Conservation (phyloP, 2,888 invertebrate species). For the Branchellion lobata region DNA sequence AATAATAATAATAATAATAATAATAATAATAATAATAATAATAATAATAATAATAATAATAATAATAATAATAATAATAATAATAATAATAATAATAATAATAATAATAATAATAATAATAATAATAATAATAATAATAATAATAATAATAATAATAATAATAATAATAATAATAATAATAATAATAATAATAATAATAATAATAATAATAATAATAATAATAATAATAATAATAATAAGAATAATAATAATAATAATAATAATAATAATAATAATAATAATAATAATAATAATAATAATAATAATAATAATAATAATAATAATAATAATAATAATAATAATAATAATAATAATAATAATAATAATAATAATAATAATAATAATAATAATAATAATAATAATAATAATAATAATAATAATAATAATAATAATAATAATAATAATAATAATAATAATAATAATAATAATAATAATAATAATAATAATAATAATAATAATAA, state of each 20-base stretch:
- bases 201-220: constrained; percentile 3
- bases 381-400: too few relatives aligned
- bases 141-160: constrained; percentile 5
- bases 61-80: not conserved
- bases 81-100: constrained; percentile 5
- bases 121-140: not conserved
- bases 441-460: too few relatives aligned
- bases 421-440: too few relatives aligned
- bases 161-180: not conserved
- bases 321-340: too few relatives aligned
- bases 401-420: too few relatives aligned
- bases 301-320: too few relatives aligned
- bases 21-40: constrained; percentile 5
- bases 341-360: too few relatives aligned
- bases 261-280: too few relatives aligned
- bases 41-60: not conserved
- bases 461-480: too few relatives aligned
- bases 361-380: too few relatives aligned
- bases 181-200: not conserved
- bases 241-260: not conserved
- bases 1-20: not conserved
- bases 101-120: not conserved
- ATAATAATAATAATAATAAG: not conserved
- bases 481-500: too few relatives aligned
- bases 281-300: too few relatives aligned